Conservation (phyloP, 2,113 vertebrate species). For the Epinephelus cyanopodus region DNA sequence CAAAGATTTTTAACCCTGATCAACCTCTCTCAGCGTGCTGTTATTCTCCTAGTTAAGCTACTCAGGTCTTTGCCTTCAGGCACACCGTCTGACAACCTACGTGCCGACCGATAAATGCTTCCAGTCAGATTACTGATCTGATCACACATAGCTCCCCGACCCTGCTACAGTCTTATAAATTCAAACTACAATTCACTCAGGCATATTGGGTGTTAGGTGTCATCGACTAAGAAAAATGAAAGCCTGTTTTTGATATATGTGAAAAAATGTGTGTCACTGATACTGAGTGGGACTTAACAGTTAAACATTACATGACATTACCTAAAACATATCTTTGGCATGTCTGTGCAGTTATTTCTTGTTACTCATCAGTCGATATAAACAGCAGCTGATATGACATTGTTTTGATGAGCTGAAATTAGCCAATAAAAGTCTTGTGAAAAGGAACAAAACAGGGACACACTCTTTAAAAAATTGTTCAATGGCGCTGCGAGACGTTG, state of each 20-base stretch:
- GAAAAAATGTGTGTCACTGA: neutral
- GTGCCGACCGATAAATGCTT: constrained; percentile 14
- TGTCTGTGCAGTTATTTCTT: neutral
- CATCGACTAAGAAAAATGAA: neutral
- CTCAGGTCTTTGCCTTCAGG: constrained; percentile 13
- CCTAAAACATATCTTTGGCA: neutral
- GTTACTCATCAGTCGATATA: neutral
- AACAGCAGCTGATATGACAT: too few species aligned
- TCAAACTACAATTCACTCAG: neutral
- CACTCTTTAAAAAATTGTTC: neutral
- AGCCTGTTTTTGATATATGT: neutral
- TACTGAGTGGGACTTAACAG: neutral
- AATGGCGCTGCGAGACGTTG: neutral
- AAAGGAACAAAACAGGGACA: neutral
- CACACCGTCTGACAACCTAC: constrained; percentile 11
- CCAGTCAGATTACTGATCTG: constrained; percentile 22
- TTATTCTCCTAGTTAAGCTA: neutral
- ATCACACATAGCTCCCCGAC: constrained; percentile 18
- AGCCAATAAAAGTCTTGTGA: neutral
- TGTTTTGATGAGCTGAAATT: neutral
- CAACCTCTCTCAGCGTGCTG: neutral
- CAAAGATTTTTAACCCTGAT: neutral
- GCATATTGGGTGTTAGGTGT: neutral
- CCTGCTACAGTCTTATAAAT: neutral
- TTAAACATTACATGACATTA: neutral